Evolutionary conservation across 2,113 vertebrate species (phyloP), one percentile per base, ranked within the genome.

Genomic region (Pelmatolapia mariae): DNA sequence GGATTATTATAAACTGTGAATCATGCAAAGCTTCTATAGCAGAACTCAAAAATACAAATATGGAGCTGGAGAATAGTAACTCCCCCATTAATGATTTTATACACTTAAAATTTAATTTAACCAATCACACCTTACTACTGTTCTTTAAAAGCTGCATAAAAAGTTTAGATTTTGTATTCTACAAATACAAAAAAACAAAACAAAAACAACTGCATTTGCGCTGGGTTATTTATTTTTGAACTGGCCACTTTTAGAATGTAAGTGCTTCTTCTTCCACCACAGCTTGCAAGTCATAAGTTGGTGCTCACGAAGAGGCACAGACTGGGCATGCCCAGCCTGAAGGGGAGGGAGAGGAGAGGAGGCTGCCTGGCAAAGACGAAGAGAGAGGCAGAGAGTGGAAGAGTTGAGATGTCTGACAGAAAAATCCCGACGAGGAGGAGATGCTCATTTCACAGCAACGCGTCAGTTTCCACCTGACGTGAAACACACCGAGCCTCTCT

Each of bases 281-380:
- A 73, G 33, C 50, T 29, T 85, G 81, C 31, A 71, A 16, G 26
- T 12, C 15, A 71, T 24, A 66, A 31, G 56, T n/a, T 66, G 68
- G 31, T 83, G 57, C 66, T 45, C 10, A 10, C 53, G 45, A 92
- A 63, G 81, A 90, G 79, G 87, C 19, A 45, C 85, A 16, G 68
- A 87, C 93, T 95, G 93, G 88, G 94, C 94, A 94, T 94, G 94
- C 90, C 89, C 92, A 71, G 24, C 71, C 76, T 54, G 87, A 85
- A 18, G 53, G 81, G 50, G 66, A 71, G 89, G 86, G 89, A 52
- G 56, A 29, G 36, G 79, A 52, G 31, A 40, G 68, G 80, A 82
- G 76, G 82, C 24, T 50, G 63, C 12, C 19, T 6, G 11, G 18
- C 87, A 85, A 63, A 82, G 82, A 63, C 22, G 29, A 73, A 5